These are phyloP conservation scores for Solea senegalensis DNA, from an alignment of 2,113 vertebrate species.

Conservation along the genomic window DNA sequence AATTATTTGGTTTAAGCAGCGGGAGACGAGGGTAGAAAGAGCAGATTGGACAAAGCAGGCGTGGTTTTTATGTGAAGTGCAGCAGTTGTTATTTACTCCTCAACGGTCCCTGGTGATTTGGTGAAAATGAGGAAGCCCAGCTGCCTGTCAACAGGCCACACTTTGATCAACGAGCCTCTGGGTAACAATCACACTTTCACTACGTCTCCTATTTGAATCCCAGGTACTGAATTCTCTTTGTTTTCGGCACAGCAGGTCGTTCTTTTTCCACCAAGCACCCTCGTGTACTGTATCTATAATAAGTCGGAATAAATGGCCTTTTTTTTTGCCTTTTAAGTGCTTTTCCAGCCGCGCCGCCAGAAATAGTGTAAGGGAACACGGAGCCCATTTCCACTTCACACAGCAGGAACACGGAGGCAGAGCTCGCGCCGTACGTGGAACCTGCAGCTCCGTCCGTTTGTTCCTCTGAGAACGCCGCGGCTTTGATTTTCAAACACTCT, in stretches of 20 bases:
- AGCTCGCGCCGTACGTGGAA: not conserved
- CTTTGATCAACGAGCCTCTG: slow-evolving; percentile 55
- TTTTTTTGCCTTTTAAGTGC: slow-evolving; percentile 31
- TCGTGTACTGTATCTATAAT: slow-evolving; percentile 11
- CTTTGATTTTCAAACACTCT: not conserved
- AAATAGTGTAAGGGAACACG: slow-evolving; percentile 19
- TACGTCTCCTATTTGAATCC: slow-evolving; percentile 29
- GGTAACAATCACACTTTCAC: slow-evolving; percentile 29
- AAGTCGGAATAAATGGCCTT: slow-evolving; percentile 33
- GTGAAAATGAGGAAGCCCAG: slow-evolving; percentile 41
- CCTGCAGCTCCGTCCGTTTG: not conserved
- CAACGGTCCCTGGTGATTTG: slow-evolving; percentile 27
- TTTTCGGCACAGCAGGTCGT: slow-evolving; percentile 15
- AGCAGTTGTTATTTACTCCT: slow-evolving; percentile 51
- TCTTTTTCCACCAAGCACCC: not conserved
- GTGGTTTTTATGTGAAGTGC: slow-evolving; percentile 23
- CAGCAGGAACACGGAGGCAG: not conserved
- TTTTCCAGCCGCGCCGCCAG: slow-evolving; percentile 44
- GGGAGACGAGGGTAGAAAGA: not conserved
- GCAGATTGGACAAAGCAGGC: not conserved
- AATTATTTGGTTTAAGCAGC: no score
- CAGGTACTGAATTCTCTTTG: slow-evolving; percentile 30
- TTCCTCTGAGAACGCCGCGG: no score
- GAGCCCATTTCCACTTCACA: slow-evolving; percentile 17
- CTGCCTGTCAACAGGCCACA: slow-evolving; percentile 42